Evolutionary conservation across 2,888 invertebrate genomes (phyloP), one percentile per base, ranked within the genome.

Genomic region (Prosopocoilus inquinatus): DNA sequence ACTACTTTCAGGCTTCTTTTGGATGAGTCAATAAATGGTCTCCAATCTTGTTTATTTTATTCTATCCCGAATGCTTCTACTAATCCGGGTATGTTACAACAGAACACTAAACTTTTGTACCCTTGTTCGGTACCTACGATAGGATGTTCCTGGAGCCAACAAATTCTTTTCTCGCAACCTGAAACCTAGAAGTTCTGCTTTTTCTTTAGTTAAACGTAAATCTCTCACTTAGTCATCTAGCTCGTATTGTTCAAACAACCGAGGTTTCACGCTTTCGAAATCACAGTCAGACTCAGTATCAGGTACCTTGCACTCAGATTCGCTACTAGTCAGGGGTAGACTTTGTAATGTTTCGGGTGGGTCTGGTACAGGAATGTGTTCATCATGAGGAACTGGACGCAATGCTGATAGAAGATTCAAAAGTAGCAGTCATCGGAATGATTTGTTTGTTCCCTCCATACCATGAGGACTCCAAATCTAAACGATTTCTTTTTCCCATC

Each of bases 11-110:
- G 7, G 15, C 53, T 47, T 47, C 9, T 47, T n/a, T 47, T 47
- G 16, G 16, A 16, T 2, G 16, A 20, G 9, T 47, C 53, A 13
- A 47, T 53, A 11, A 53, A 47, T 7, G 47, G 28, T 7, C 53
- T 35, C 39, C 47, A 53, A 8, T 47, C 36, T 34, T 20, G n/a
- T 2, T 16, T 12, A n/a, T 3, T 4, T 1, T 53, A 33, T 5
- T 47, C 12, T 15, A 39, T 4, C 4, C 33, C 35, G n/a, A 36
- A 47, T 7, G 15, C 11, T 12, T 7, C 8, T 13, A 47, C n/a
- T n/a, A 47, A 9, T 33, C 33, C 2, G 12, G n/a, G 3, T 11
- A 47, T 13, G 13, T 32, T 33, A 47, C 11, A 15, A 33, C 47
- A 47, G 15, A 34, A 47, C 11, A 47, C 47, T n/a, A n/a, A n/a